Base-by-base conservation (phyloP, 2,888 invertebrate species). In the Nomada ruficornis region DNA sequence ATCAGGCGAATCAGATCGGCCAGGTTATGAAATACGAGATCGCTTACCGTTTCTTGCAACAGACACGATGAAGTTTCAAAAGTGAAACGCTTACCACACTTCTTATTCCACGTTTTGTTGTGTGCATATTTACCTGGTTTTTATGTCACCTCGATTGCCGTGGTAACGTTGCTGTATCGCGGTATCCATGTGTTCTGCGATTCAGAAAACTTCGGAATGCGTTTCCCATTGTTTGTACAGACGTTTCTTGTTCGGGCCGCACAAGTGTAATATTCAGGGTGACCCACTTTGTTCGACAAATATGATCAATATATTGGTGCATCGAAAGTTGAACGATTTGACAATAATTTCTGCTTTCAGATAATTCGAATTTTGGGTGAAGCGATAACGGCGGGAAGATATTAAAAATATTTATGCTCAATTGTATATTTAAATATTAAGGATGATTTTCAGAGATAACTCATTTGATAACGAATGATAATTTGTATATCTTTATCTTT, bases 81-180 rank as follows among this genome's bases (percentile, higher is more conserved):
- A 80, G 67, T 67, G 80, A 80, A 78, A 62, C 79, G 71, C 72
- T 80, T 80, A 79, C 80, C 55, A 79, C 80, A 80, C 63, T 60
- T 79, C 62, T 64, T 73, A 73, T 67, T 57, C 62, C 42, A 20
- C 55, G 80, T 72, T 80, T 71, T 57, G 57, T 79, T 44, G 70
- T 23, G 55, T 62, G 62, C 80, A 72, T 78, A 80, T 80, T 80
- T 68, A 80, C 80, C 29, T 18, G 18, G 67, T 72, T 80, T 79
- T 79, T 79, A 50, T 72, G 71, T 63, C 65, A 67, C 20, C 29
- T 55, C 62, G 67, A 55, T 75, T 13, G 54, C 5, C 18, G n/a
- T 29, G 65, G 65, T 67, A 60, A 65, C 47, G 29, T 26, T 23
- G 10, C n/a, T 64, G 15, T 15, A 13, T 26, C 26, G 18, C 2